Conservation (phyloP, 2,888 invertebrate genomes). For the Geophilus truncorum region DNA sequence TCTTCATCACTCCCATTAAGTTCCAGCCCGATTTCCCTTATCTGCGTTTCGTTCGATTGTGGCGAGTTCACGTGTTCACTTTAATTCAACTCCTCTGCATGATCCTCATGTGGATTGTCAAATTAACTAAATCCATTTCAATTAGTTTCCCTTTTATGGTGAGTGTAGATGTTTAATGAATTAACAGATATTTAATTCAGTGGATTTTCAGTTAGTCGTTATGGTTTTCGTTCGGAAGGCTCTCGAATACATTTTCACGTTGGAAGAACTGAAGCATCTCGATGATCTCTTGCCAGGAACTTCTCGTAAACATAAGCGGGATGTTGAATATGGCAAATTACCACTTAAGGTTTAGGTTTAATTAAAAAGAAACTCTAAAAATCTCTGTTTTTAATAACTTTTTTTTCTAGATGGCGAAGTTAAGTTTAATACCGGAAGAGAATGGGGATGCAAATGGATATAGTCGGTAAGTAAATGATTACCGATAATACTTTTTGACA, state of each 20-base stretch:
- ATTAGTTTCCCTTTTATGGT: conserved; percentile 34
- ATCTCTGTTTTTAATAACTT: background rate
- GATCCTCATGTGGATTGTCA: conserved; percentile 30
- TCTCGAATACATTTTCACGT: background rate
- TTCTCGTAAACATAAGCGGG: background rate
- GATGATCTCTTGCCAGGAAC: conserved; percentile 18
- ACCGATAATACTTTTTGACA: too few relatives aligned
- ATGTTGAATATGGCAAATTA: background rate
- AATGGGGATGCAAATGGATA: background rate
- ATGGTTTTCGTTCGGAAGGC: background rate
- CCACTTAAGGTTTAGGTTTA: background rate
- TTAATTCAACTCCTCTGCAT: conserved; percentile 30
- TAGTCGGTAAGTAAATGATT: too few relatives aligned
- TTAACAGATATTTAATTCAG: too few relatives aligned
- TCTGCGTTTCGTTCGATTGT: conserved; percentile 29
- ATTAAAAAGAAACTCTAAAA: background rate
- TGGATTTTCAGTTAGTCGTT: conserved; percentile 6
- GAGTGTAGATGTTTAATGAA: background rate
- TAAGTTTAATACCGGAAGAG: background rate
- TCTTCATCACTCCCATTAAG: conserved; percentile 31
- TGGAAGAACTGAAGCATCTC: conserved; percentile 2
- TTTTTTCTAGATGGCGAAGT: background rate
- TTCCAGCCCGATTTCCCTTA: conserved; percentile 32
- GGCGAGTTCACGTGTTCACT: conserved; percentile 31
- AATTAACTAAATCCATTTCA: conserved; percentile 30